Evolutionary conservation across 2,797 vertebrate species (phyloP).

Genomic region (Allobates femoralis): DNA sequence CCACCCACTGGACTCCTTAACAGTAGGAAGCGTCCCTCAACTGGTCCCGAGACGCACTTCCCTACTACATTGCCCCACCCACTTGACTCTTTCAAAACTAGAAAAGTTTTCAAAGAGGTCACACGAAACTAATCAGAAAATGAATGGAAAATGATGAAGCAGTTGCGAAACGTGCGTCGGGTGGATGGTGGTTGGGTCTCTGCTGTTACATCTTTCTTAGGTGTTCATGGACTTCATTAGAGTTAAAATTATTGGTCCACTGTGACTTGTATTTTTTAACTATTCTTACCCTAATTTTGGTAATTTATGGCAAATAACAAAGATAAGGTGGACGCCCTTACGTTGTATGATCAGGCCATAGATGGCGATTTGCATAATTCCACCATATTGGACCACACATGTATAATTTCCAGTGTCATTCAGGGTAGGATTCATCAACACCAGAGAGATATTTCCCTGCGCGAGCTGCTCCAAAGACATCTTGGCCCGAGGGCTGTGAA

Average conservation of each 20-base stretch:
- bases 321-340: not conserved
- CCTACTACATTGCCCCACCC: not conserved
- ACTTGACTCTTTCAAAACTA: not conserved
- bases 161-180: no score
- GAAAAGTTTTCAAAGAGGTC: not conserved
- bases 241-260: no score
- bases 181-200: no score
- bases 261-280: no score
- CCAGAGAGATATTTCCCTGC: slow-evolving; percentile 42
- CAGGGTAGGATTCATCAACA: slow-evolving; percentile 17
- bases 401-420: slow-evolving; percentile 40
- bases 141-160: no score
- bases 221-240: no score
- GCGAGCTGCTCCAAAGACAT: slow-evolving; percentile 9
- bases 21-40: not conserved
- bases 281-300: no score
- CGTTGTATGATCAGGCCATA: slow-evolving; percentile 21
- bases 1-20: not conserved
- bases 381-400: slow-evolving; percentile 23
- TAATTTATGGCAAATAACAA: no score
- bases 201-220: no score
- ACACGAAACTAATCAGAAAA: not conserved
- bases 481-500: not conserved
- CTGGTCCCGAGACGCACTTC: not conserved
- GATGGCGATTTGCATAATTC: not conserved